Evolutionary conservation across 2,113 vertebrate species (phyloP).

Genomic region (Psilopsiagon aymara): DNA sequence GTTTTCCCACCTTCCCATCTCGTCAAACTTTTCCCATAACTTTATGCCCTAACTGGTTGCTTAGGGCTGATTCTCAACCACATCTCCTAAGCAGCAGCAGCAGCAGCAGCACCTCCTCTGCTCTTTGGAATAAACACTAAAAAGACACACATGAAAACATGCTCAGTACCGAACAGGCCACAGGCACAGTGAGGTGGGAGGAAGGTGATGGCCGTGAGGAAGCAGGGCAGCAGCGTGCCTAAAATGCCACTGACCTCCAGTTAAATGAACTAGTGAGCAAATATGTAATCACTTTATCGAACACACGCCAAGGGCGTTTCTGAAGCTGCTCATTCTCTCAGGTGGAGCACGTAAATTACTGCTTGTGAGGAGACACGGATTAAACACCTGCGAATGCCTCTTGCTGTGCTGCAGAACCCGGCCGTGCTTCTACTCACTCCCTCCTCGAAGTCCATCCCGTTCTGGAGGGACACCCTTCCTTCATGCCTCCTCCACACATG

Average conservation of each 20-base stretch:
- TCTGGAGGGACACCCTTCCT: neutral
- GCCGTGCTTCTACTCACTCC: neutral
- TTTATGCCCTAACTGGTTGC: neutral
- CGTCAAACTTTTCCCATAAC: neutral
- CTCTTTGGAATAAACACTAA: neutral
- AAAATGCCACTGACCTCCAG: neutral
- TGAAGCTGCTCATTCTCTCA: neutral
- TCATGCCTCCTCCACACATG: neutral
- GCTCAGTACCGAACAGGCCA: neutral
- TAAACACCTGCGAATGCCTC: neutral
- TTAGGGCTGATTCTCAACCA: neutral
- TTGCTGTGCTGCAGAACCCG: neutral
- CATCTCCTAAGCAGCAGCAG: neutral
- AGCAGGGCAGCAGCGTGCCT: neutral
- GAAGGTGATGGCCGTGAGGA: neutral
- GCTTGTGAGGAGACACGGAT: neutral
- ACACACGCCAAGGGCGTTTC: slow-evolving; percentile 2
- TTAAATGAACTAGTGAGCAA: slow-evolving; percentile 35
- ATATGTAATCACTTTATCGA: neutral
- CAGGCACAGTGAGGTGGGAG: neutral
- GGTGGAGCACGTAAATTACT: neutral
- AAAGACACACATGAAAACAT: neutral
- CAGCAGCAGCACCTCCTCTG: neutral
- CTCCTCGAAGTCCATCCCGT: neutral
- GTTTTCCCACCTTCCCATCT: neutral